Evolutionary conservation across 2,888 invertebrate species (phyloP).

Genomic region (Neoitamus cyanurus): DNA sequence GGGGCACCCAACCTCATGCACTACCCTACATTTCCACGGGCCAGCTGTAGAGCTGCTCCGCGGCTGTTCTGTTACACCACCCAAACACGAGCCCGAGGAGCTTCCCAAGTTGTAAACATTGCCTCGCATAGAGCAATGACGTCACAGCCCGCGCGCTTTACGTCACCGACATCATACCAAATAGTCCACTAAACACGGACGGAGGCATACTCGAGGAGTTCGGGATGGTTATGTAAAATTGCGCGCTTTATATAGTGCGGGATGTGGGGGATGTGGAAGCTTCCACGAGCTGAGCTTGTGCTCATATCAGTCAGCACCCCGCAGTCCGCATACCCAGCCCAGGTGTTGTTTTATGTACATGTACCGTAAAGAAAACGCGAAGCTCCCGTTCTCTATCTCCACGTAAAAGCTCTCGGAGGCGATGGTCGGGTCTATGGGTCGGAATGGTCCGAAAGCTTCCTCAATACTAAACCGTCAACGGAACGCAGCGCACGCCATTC

Average conservation of each 20-base stretch:
- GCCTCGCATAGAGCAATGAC: constrained; percentile 27
- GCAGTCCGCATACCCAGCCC: not conserved
- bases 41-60: not conserved
- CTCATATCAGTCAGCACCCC: not conserved
- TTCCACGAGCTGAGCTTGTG: not conserved
- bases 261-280: not conserved
- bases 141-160: constrained; percentile 11
- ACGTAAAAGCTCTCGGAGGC: not conserved
- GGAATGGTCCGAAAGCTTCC: constrained; percentile 34
- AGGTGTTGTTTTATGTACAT: not conserved
- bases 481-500: constrained; percentile 57
- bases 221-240: not conserved
- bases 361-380: not conserved
- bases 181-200: constrained; percentile 1
- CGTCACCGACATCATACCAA: constrained; percentile 12
- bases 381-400: constrained; percentile 11
- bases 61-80: constrained; percentile 34
- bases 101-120: constrained; percentile 40
- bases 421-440: not conserved
- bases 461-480: constrained; percentile 57
- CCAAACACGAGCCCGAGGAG: constrained; percentile 34
- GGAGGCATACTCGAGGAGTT: not conserved
- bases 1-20: constrained; percentile 12
- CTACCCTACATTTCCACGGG: constrained; percentile 20
- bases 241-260: not conserved